Conservation (phyloP, 2,113 vertebrate genomes). For the Phylloscopus whistleri region DNA sequence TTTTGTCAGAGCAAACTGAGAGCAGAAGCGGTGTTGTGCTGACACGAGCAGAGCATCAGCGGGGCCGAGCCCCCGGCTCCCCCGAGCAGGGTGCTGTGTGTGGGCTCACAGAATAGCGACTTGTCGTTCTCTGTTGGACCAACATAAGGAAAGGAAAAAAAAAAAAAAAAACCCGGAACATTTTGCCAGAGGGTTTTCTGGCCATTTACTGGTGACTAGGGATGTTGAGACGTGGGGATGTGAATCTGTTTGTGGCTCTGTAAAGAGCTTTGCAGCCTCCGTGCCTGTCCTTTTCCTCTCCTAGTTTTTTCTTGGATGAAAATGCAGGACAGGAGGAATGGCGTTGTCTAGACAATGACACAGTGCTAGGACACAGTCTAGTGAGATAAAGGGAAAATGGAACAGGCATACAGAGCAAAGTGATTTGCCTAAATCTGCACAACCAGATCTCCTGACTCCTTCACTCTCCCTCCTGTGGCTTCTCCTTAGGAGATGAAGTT, state of each 20-base stretch:
- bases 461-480: constrained; percentile 57
- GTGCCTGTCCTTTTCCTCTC: constrained; percentile 4
- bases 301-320: not conserved
- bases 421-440: constrained; percentile 59
- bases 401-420: constrained; percentile 25
- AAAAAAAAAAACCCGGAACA: not conserved
- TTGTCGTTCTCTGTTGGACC: not conserved
- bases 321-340: constrained; percentile 4
- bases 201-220: not conserved
- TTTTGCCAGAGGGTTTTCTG: not conserved
- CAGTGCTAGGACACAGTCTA: constrained; percentile 43
- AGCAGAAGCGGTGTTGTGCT: constrained; percentile 1
- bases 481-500: constrained; percentile 61
- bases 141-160: not conserved
- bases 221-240: not conserved
- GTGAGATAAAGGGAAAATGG: constrained; percentile 48
- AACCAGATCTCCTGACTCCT: constrained; percentile 61
- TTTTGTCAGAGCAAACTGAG: not conserved
- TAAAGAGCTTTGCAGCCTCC: not conserved
- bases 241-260: not conserved
- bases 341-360: constrained; percentile 49
- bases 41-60: not conserved
- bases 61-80: not conserved
- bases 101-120: not conserved
- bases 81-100: not conserved